A percentile compares a stretch with the other conserved stretches of the same genome.
phyloP scores from a whole-genome alignment of 2,113 vertebrate species.

The Poeciliopsis prolifica region DNA sequence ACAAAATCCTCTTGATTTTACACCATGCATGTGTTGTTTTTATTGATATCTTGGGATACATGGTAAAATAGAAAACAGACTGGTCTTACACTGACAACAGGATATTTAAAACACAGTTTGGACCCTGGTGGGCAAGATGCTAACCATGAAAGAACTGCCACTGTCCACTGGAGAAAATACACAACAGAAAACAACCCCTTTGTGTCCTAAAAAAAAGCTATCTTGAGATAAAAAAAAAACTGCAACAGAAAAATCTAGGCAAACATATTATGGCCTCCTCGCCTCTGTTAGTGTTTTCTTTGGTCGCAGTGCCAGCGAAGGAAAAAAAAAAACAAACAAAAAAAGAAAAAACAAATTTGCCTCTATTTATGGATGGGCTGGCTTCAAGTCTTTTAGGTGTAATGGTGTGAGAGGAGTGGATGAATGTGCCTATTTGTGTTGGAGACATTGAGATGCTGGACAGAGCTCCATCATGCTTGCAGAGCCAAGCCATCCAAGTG shows the following conservation, averaged over 20 bases:
- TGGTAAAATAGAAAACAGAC: not conserved
- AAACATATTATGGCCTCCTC: conserved; percentile 36
- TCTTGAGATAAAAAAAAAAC: conserved; percentile 13
- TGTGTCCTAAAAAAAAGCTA: conserved; percentile 39
- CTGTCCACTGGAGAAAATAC: conserved; percentile 42
- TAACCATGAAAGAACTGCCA: not conserved
- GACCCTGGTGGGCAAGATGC: not conserved
- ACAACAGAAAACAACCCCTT: conserved; percentile 21
- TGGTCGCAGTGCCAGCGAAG: conserved; percentile 38
- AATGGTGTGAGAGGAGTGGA: conserved; percentile 82
- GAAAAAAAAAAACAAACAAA: conserved; percentile 50
- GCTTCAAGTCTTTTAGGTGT: conserved; percentile 74
- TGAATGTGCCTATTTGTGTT: conserved; percentile 82
- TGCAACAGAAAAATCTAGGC: not conserved
- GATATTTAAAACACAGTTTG: not conserved
- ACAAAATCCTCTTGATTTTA: too few relatives aligned
- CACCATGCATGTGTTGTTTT: too few relatives aligned
- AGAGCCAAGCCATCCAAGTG: conserved; percentile 77
- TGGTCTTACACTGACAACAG: not conserved
- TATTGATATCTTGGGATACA: too few relatives aligned
- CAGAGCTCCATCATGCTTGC: conserved; percentile 74
- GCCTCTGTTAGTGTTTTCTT: conserved; percentile 58
- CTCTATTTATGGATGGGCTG: conserved; percentile 74
- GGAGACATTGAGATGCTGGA: conserved; percentile 79
- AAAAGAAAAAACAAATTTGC: conserved; percentile 73